Evolutionary conservation across 2,888 invertebrate species (phyloP).

Genomic region (Aquatica leii): DNA sequence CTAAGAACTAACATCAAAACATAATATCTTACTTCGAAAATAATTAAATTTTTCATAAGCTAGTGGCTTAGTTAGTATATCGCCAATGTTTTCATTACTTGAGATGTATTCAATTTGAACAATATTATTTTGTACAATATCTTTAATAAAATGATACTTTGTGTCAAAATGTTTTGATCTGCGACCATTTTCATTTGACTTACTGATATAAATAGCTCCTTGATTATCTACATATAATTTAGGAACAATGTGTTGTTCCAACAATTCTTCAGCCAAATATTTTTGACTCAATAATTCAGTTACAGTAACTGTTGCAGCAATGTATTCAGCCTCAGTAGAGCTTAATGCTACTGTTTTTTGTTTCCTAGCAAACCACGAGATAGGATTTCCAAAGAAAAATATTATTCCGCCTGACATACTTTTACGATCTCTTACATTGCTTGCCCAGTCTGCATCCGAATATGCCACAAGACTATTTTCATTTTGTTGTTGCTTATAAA

Average conservation of each 20-base stretch:
- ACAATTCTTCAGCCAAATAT: not conserved
- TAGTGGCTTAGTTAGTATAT: not conserved
- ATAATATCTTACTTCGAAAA: too few species aligned
- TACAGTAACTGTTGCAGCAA: not conserved
- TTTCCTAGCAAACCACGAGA: not conserved
- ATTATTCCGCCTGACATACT: not conserved
- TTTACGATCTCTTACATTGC: not conserved
- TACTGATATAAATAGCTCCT: not conserved
- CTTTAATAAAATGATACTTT: constrained; percentile 2
- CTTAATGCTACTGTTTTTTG: constrained; percentile 1
- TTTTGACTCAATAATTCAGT: not conserved
- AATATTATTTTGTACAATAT: not conserved
- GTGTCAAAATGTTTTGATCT: not conserved
- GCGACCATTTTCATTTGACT: not conserved
- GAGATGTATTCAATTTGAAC: not conserved
- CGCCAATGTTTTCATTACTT: not conserved
- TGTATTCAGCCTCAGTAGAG: too few species aligned
- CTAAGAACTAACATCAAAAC: too few species aligned
- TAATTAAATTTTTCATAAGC: not conserved
- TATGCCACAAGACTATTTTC: too few species aligned
- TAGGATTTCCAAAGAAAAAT: not conserved
- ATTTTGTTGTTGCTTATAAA: too few species aligned
- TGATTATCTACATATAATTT: not conserved
- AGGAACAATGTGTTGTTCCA: not conserved
- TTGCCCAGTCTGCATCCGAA: too few species aligned